Percentiles rank a stretch among this genome's conserved stretches.
phyloP scores from a whole-genome alignment of 1,140 invertebrate species.

The Saccostrea glomerata region DNA sequence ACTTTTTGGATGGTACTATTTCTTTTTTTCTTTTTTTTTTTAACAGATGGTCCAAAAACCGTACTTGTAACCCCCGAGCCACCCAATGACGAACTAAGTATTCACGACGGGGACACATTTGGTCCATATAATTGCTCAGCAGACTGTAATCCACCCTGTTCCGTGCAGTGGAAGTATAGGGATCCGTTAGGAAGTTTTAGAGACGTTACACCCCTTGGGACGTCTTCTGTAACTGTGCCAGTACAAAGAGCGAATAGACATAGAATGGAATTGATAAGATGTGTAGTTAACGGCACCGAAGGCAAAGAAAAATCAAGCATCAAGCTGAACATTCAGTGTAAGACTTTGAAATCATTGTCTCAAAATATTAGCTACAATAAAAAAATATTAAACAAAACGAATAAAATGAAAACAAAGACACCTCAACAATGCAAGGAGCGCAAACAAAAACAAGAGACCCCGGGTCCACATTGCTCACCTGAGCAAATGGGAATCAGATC shows the following conservation, averaged over 20 bases:
- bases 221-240: not conserved
- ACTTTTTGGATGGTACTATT: too few relatives aligned
- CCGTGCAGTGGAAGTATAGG: not conserved
- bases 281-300: not conserved
- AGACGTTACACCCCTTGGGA: not conserved
- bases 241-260: not conserved
- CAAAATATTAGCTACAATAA: too few relatives aligned
- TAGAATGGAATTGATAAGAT: not conserved
- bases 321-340: not conserved
- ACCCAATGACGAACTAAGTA: not conserved
- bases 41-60: not conserved
- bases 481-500: too few relatives aligned
- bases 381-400: too few relatives aligned
- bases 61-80: not conserved
- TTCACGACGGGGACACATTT: not conserved
- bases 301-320: not conserved
- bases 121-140: not conserved
- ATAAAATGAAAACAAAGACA: too few relatives aligned
- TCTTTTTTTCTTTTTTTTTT: not conserved
- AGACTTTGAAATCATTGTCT: not conserved
- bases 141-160: too few relatives aligned
- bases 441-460: too few relatives aligned
- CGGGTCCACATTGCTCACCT: too few relatives aligned
- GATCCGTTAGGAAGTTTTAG: not conserved
- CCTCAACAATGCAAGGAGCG: too few relatives aligned